Evolutionary conservation across 2,797 vertebrate genomes (phyloP).

Genomic region (Phoxinus dragarum): DNA sequence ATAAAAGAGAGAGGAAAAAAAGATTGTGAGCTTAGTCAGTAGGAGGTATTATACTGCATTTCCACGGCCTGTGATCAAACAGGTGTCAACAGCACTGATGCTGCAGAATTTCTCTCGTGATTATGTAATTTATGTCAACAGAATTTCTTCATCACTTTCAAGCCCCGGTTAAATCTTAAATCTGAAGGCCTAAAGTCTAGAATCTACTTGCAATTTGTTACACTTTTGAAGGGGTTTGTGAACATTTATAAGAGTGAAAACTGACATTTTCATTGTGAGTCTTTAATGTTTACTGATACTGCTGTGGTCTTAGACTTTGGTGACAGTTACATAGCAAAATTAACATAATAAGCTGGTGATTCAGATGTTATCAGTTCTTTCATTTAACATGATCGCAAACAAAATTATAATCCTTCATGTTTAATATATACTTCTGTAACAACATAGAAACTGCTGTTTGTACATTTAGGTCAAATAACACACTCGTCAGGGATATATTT

Average conservation of each 20-base stretch:
- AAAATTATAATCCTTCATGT: background rate
- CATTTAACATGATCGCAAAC: background rate
- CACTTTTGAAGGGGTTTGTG: background rate
- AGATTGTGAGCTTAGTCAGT: constrained; percentile 30
- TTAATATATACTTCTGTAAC: background rate
- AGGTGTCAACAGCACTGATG: constrained; percentile 37
- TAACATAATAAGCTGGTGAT: background rate
- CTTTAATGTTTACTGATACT: background rate
- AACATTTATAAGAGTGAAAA: background rate
- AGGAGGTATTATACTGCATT: constrained; percentile 32
- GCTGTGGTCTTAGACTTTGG: background rate
- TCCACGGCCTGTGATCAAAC: constrained; percentile 39
- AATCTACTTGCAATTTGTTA: background rate
- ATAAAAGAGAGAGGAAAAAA: constrained; percentile 25
- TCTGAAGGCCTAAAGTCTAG: background rate
- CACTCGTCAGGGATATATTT: background rate
- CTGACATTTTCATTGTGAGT: background rate
- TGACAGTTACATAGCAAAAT: background rate
- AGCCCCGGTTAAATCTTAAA: background rate
- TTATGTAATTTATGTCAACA: constrained; percentile 29
- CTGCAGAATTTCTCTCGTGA: constrained; percentile 40
- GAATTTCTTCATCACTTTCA: constrained; percentile 10
- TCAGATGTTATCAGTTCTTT: background rate
- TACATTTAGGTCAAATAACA: constrained; percentile 9
- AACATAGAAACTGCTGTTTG: background rate